phyloP scores from a whole-genome alignment of 1,140 invertebrate genomes.

The Dreissena rostriformis region DNA sequence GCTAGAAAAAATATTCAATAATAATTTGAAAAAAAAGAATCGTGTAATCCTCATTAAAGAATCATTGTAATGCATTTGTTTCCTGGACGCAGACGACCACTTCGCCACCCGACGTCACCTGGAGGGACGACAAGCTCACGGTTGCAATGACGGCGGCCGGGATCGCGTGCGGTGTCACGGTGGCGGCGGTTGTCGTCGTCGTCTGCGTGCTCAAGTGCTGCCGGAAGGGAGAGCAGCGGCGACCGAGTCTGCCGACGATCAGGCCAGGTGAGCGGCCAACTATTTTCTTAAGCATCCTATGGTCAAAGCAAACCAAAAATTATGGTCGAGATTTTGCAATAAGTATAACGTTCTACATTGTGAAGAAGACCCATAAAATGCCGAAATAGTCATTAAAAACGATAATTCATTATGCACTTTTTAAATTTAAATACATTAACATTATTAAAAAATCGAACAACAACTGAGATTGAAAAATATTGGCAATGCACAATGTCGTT shows the following conservation, averaged over 20 bases:
- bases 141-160: slow-evolving; percentile 17
- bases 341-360: too few species aligned
- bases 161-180: not conserved
- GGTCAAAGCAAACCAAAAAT: too few species aligned
- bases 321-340: too few species aligned
- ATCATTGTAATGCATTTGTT: not conserved
- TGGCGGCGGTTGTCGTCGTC: not conserved
- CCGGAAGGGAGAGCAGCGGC: not conserved
- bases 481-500: too few species aligned
- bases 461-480: too few species aligned
- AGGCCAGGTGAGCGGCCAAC: not conserved
- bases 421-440: too few species aligned
- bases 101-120: not conserved
- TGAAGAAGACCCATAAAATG: too few species aligned
- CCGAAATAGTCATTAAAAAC: too few species aligned
- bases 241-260: slow-evolving; percentile 3
- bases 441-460: too few species aligned
- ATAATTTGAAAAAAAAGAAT: not conserved
- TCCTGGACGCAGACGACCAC: not conserved
- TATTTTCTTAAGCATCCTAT: too few species aligned
- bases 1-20: not conserved
- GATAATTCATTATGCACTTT: too few species aligned
- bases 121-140: not conserved
- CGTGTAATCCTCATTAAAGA: not conserved
- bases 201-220: slow-evolving; percentile 2